Evolutionary conservation across 92 coral and sea anemone genomes (phyloP).

Genomic region (Zoanthus gigantus): DNA sequence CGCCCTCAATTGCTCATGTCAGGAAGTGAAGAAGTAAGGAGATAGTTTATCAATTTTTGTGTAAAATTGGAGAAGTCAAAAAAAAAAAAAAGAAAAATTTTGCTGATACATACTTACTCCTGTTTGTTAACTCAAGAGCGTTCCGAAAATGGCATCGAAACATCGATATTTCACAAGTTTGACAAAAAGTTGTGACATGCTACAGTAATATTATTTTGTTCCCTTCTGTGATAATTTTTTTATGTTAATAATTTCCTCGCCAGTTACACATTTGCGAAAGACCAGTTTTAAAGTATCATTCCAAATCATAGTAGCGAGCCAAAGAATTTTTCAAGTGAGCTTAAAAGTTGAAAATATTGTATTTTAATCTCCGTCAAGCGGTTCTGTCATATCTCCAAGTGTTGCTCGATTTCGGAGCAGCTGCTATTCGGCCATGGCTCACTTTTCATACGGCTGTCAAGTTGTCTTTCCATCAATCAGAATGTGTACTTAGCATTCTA

Average conservation of each 20-base stretch:
- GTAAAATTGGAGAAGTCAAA: slow-evolving; percentile 9
- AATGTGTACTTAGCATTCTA: slow-evolving; percentile 95
- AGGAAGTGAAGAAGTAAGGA: slow-evolving; percentile 41
- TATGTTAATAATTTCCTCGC: not conserved
- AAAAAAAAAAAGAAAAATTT: slow-evolving; percentile 15
- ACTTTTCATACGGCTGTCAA: slow-evolving; percentile 87
- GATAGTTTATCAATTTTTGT: slow-evolving; percentile 30
- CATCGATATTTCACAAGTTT: not conserved
- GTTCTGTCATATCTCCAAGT: slow-evolving; percentile 42
- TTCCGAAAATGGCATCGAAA: not conserved
- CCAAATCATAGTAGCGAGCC: not conserved
- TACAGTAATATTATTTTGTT: not conserved
- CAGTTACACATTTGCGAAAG: not conserved
- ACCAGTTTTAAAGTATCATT: slow-evolving; percentile 9
- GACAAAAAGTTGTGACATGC: not conserved
- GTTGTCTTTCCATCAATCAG: slow-evolving; percentile 67
- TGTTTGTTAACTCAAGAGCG: slow-evolving; percentile 24
- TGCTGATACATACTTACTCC: not conserved
- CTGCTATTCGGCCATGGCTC: slow-evolving; percentile 54
- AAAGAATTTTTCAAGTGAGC: not conserved
- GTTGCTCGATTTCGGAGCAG: slow-evolving; percentile 48
- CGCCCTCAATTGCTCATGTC: slow-evolving; percentile 39
- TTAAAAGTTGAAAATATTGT: slow-evolving; percentile 25
- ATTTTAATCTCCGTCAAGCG: slow-evolving; percentile 30
- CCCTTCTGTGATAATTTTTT: slow-evolving; percentile 7